phyloP scores from a whole-genome alignment of 2,888 invertebrate genomes.

The Listrodromus nycthemerus region DNA sequence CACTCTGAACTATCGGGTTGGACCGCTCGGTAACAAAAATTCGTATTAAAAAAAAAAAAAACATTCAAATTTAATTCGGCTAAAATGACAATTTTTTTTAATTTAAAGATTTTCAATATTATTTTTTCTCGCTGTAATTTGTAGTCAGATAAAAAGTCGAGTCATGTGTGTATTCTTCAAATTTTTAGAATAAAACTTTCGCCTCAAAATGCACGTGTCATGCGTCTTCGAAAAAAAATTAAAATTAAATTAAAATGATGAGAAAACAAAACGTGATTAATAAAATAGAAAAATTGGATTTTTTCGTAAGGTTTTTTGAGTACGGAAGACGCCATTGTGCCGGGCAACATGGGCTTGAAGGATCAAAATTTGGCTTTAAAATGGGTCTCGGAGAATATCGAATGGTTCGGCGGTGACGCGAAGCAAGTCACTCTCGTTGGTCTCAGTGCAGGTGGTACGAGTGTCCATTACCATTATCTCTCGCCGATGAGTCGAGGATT shows the following conservation, averaged over 20 bases:
- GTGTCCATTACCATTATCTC: constrained; percentile 89
- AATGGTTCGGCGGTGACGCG: constrained; percentile 89
- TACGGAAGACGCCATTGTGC: constrained; percentile 88
- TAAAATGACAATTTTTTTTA: too few relatives aligned
- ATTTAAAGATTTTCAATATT: too few relatives aligned
- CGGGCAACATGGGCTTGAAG: constrained; percentile 90
- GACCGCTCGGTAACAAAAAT: constrained; percentile 87
- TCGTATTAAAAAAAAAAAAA: neutral
- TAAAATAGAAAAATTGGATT: too few relatives aligned
- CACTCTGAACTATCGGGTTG: constrained; percentile 89
- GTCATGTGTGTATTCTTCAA: too few relatives aligned
- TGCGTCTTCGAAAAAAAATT: too few relatives aligned
- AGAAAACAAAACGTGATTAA: too few relatives aligned
- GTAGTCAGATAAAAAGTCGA: too few relatives aligned
- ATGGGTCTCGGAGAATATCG: constrained; percentile 89
- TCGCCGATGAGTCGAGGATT: constrained; percentile 87
- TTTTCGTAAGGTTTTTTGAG: constrained; percentile 88
- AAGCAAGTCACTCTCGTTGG: constrained; percentile 89
- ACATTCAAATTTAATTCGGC: too few relatives aligned
- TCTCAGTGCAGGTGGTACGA: constrained; percentile 90
- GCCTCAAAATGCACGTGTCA: too few relatives aligned
- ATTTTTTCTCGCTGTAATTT: too few relatives aligned
- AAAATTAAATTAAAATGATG: too few relatives aligned
- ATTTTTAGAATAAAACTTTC: too few relatives aligned
- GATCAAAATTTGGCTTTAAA: constrained; percentile 89